Conservation (phyloP, 1,140 invertebrate genomes). For the Penaeus japonicus region DNA sequence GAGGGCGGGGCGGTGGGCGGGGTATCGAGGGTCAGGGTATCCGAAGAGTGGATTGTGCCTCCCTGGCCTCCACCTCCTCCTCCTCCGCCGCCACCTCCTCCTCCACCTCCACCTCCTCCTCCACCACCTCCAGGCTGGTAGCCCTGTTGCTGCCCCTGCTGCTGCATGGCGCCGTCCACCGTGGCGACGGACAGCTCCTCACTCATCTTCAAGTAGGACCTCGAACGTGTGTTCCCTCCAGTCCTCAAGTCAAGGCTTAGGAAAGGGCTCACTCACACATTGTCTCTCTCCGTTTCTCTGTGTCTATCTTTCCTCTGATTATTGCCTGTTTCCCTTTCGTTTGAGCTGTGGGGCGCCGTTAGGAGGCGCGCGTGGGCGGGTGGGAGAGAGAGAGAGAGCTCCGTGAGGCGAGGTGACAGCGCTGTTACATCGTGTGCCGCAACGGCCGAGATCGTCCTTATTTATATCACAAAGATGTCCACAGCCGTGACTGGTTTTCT, state of each 20-base stretch:
- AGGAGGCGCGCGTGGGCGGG: not conserved
- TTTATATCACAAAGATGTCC: slow-evolving; percentile 20
- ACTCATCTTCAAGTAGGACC: slow-evolving; percentile 24
- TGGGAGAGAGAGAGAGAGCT: not conserved
- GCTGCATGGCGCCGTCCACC: slow-evolving; percentile 46
- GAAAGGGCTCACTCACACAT: too few species aligned
- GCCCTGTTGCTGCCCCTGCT: slow-evolving; percentile 42
- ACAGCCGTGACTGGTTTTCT: slow-evolving; percentile 3
- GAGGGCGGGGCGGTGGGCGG: slow-evolving; percentile 35
- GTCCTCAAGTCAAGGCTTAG: not conserved
- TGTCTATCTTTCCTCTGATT: too few species aligned
- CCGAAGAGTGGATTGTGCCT: slow-evolving; percentile 57
- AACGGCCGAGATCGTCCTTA: not conserved
- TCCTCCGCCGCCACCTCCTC: not conserved
- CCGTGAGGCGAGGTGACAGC: not conserved
- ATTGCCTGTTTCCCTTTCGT: not conserved
- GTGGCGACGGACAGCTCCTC: slow-evolving; percentile 43
- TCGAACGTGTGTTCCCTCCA: not conserved
- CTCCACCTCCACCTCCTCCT: not conserved
- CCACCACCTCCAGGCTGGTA: slow-evolving; percentile 20
- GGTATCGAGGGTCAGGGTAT: slow-evolving; percentile 55
- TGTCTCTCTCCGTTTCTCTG: too few species aligned
- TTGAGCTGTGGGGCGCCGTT: not conserved
- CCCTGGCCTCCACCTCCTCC: not conserved
- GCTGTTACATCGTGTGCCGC: not conserved